Conservation (phyloP, 2,888 invertebrate species). For the Lasioglossum leucozonium region DNA sequence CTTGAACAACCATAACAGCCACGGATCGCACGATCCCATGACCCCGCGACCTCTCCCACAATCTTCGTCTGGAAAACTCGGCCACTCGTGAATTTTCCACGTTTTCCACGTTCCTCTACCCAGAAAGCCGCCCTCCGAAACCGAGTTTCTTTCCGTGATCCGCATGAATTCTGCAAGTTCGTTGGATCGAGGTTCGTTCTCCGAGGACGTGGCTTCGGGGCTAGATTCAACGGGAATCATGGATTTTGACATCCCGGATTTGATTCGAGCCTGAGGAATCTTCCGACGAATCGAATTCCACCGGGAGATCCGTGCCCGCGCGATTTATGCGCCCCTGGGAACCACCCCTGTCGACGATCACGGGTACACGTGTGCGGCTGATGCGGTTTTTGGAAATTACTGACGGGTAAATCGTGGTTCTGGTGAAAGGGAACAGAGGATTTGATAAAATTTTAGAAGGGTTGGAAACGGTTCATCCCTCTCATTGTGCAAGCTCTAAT, state of each 20-base stretch:
- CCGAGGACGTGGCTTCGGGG: background rate
- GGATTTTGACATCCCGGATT: slow-evolving; percentile 9
- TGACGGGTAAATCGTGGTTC: background rate
- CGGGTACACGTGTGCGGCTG: background rate
- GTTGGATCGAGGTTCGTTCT: background rate
- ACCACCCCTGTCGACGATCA: background rate
- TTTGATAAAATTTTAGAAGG: background rate
- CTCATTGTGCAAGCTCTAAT: background rate
- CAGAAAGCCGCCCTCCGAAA: slow-evolving; percentile 2
- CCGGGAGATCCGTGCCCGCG: background rate
- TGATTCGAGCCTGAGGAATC: background rate
- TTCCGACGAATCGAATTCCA: background rate
- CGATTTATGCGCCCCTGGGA: background rate
- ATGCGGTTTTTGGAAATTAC: slow-evolving; percentile 3
- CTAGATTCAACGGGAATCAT: background rate
- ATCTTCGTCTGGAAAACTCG: slow-evolving; percentile 1
- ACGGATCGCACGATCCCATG: slow-evolving; percentile 27
- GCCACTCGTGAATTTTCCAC: slow-evolving; percentile 26
- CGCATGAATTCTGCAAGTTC: slow-evolving; percentile 6
- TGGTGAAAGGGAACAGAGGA: background rate
- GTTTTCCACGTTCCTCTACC: background rate
- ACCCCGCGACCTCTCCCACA: slow-evolving; percentile 20
- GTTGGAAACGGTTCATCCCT: background rate
- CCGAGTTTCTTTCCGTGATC: background rate
- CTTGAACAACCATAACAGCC: background rate